Percentiles rank a stretch among this genome's conserved stretches.
Conservation (phyloP, 2,888 invertebrate genomes). For the Enchytraeus crypticus region DNA sequence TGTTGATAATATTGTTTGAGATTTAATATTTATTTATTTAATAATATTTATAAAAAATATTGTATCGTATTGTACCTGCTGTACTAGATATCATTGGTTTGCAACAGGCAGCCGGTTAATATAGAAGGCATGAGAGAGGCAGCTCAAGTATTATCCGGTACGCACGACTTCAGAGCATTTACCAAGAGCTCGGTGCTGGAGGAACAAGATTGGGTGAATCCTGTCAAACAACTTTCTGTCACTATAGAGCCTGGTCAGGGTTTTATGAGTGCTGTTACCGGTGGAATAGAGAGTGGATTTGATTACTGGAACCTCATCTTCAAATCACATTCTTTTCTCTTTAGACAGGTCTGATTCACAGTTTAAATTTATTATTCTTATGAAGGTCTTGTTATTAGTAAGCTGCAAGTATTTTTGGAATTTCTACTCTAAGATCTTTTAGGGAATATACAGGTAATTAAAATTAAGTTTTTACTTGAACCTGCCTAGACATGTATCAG, state of each 20-base stretch:
- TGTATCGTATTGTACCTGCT: no score
- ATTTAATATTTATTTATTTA: no score
- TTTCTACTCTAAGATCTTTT: no score
- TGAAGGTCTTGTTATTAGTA: no score
- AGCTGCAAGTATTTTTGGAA: no score
- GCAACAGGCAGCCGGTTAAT: slow-evolving; percentile 10
- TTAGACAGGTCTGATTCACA: slow-evolving; percentile 25
- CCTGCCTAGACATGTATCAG: no score
- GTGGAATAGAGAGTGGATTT: neutral
- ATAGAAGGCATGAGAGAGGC: slow-evolving; percentile 11
- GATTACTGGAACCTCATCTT: slow-evolving; percentile 15
- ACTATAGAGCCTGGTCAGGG: neutral
- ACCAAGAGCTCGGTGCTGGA: slow-evolving; percentile 6
- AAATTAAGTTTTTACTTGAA: no score
- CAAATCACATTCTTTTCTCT: slow-evolving; percentile 18
- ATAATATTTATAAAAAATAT: no score
- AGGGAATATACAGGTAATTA: no score
- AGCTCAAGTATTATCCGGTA: slow-evolving; percentile 17
- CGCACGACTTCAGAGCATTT: slow-evolving; percentile 21
- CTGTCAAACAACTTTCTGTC: neutral
- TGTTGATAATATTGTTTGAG: no score
- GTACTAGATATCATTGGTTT: no score
- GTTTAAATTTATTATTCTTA: no score
- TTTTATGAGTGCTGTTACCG: neutral
- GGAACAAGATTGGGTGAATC: neutral